Evolutionary conservation across 1,140 invertebrate species (phyloP), one percentile per base, ranked within the genome.

Genomic region (Drosophila lacertosa): DNA sequence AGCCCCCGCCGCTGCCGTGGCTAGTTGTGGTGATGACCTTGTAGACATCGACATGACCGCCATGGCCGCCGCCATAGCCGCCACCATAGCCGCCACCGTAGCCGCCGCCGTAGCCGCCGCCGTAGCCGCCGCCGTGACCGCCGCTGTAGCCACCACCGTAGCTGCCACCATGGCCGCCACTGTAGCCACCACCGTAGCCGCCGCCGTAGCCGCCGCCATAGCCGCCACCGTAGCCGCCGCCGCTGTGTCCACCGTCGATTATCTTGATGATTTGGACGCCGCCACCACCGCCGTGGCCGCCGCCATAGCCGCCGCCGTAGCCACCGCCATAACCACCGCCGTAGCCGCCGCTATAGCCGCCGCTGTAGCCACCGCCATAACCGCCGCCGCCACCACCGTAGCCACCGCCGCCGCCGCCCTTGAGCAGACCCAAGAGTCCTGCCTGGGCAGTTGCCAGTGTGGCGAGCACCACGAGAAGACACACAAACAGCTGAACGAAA

Each of bases 391-490:
- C 71, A 0, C 69, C 69, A 18, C 69, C 54, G 11, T 47, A 44
- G 16, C 69, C 63, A 1, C n/a, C n/a, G 24, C 69, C 68, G 1
- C 51, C 55, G 15, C 76, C 86, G 6, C 81, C 81, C 57, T 88
- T 88, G 16, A 88, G 50, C 22, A 82, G 74, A 39, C 53, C 69
- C 60, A 89, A 45, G 15, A 90, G 72, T 60, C 82, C 80, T 55
- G 82, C 89, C 55, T 89, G 77, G 16, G 77, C 51, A 15, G 77
- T 57, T 22, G 89, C 74, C 69, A 90, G 51, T 40, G 75, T 65
- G 57, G 82, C 72, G 44, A 60, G 54, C 47, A 90, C 51, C 42
- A 80, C 89, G 64, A 90, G 63, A 2, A 90, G 48, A 74, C 82
- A 90, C 59, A 90, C 72, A 50, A 90, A 89, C 11, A 88, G 44